Base-by-base conservation (phyloP, 2,113 vertebrate genomes). In the Corydoras sp. region DNA sequence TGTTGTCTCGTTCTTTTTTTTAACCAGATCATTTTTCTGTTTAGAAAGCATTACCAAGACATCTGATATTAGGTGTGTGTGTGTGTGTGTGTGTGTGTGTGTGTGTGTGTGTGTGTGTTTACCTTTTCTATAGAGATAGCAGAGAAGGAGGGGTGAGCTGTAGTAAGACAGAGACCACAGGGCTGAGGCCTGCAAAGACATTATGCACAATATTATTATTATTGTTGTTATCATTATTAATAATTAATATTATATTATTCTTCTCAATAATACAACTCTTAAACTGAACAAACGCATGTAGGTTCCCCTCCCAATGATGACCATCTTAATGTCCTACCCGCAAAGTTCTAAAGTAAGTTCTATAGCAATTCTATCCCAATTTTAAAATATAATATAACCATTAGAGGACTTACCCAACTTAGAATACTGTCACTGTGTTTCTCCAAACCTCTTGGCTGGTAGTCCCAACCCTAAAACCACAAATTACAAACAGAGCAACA, bases 121-220 rank as follows among this genome's bases (percentile, higher is more conserved):
- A 95, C 94, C 94, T 93, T 96, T 96, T 80, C 92, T 92, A 86
- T 94, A 96, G 60, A 94, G 85, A 85, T 94, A 96, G 82, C 93
- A 91, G 75, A 92, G 85, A 56, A 94, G 86, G 24, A 96, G 85
- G 64, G 94, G 94, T 31, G 93, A 96, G 56, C 89, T 92, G 85
- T 94, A 96, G 74, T 94, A 96, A 55, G 93, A 95, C 68, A 96
- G 81, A 71, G 92, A 93, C 92, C 92, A 95, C 77, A 95, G 84
- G 15, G 90, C 87, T 43, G 92, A 93, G 51, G 93, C 93, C 94
- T 96, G 81, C n/a, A 71, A 77, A 58, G 35, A 64, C 6, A 15
- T 24, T 24, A 24, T n/a, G 14, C 14, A 53, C 3, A 10, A 53
- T 14, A 14, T 9, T 10, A 53, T 50, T 9, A n/a, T n/a, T n/a